A percentile compares a stretch with the other conserved stretches of the same genome.
phyloP scores from a whole-genome alignment of 2,888 invertebrate genomes.

The Synergus japonicus region DNA sequence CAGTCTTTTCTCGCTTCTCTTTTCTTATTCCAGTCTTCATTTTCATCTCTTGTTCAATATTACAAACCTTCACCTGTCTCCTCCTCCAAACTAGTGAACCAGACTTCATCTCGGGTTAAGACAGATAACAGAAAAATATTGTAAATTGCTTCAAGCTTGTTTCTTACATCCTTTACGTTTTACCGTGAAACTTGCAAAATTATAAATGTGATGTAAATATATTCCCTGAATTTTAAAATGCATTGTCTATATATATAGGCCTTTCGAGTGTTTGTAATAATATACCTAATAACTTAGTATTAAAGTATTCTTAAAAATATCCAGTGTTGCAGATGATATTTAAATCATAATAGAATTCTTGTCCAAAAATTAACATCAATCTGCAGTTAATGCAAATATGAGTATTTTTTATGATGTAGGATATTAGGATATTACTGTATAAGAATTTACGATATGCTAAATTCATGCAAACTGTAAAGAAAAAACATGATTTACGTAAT shows the following conservation, averaged over 20 bases:
- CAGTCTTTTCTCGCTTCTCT: neutral
- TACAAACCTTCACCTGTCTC: slow-evolving; percentile 14
- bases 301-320: neutral
- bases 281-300: neutral
- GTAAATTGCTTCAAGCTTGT: slow-evolving; percentile 63
- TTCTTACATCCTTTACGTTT: neutral
- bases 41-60: slow-evolving; percentile 33
- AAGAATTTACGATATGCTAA: neutral
- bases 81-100: slow-evolving; percentile 50
- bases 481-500: neutral
- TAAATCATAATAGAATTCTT: neutral
- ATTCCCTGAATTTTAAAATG: neutral
- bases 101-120: slow-evolving; percentile 49
- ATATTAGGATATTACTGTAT: neutral
- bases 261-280: too few relatives aligned
- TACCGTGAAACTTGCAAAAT: slow-evolving; percentile 6
- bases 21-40: slow-evolving; percentile 35
- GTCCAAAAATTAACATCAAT: neutral
- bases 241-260: too few relatives aligned
- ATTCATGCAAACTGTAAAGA: neutral
- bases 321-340: neutral
- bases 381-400: neutral
- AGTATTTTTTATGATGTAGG: neutral
- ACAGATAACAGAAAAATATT: slow-evolving; percentile 67
- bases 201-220: neutral